phyloP scores from a whole-genome alignment of 2,113 vertebrate species.

The Herpetotheres cachinnans region DNA sequence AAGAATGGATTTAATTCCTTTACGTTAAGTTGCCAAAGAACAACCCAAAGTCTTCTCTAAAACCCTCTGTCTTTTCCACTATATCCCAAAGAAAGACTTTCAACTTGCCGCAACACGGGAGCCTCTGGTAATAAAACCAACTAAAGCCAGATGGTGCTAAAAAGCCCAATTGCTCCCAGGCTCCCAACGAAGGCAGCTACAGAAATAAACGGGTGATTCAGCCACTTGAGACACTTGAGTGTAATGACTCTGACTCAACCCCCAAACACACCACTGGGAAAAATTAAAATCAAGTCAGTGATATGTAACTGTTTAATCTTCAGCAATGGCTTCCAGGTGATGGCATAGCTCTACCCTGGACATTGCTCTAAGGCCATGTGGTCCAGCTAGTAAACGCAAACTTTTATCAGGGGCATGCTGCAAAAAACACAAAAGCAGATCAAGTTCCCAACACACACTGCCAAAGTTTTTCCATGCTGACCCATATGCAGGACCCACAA shows the following conservation, averaged over 20 bases:
- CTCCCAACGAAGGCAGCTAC: neutral
- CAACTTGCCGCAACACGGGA: neutral
- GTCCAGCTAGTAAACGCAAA: neutral
- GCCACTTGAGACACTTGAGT: neutral
- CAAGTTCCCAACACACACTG: accelerated
- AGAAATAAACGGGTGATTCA: neutral
- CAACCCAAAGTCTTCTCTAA: neutral
- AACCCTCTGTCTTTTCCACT: neutral
- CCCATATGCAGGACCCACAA: no score
- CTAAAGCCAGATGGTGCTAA: neutral
- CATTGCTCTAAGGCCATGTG: accelerated
- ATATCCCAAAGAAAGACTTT: neutral
- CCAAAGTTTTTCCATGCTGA: neutral
- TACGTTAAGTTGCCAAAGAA: neutral
- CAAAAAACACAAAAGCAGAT: neutral
- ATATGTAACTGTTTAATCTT: neutral
- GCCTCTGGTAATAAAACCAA: neutral
- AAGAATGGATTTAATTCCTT: neutral
- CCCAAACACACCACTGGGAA: neutral
- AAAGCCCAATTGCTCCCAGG: neutral
- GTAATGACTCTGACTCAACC: neutral
- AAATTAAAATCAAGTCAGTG: neutral
- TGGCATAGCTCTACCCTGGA: neutral
- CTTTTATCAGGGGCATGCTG: accelerated
- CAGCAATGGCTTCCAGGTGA: neutral